Base-by-base conservation (phyloP, 1,140 invertebrate species). In the Vollenhovia emeryi region DNA sequence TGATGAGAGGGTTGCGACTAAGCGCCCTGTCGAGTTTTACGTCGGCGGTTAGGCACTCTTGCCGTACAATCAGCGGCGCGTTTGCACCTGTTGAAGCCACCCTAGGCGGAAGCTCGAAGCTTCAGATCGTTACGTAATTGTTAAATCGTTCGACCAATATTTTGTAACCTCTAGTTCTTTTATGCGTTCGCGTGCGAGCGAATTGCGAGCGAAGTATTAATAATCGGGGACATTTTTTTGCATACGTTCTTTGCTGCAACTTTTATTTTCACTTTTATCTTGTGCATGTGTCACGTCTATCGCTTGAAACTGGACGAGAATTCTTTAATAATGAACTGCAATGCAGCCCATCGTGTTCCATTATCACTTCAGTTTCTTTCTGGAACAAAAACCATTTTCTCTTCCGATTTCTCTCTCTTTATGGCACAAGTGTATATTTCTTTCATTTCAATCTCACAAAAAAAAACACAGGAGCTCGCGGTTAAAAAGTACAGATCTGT, bases 1-100 rank as follows among this genome's bases (percentile, higher is more conserved):
- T 13, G 62, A 68, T 9, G 40, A 74, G 73, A 76, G 57, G 82
- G 73, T 59, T 59, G 82, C 43, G 21, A 62, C 71, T 74, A 59
- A 76, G 30, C 82, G 8, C 40, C 55, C 52, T 83, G 36, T 57
- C 64, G 33, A 59, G 36, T 50, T 68, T 68, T 55, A 68, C 62
- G 5, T 52, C 27, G 48, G 30, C 18, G 15, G 30, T 68, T 68
- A 24, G 45, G 21, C 33, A 68, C 36, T 68, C 45, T 68, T 24
- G 64, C 60, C 11, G 24, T 36, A 24, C 5, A 68, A 11, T 18
- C 30, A 66, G 30, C n/a, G 43, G 7, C 21, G 33, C 21, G 21
- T 40, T 60, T 75, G 30, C 55, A 60, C 40, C 55, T 60, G 73
- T 60, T 75, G 40, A 75, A 15, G 36, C 36, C n/a, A 1, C 8